Conservation (phyloP, 2,113 vertebrate species). For the Gasterosteus nipponicus region DNA sequence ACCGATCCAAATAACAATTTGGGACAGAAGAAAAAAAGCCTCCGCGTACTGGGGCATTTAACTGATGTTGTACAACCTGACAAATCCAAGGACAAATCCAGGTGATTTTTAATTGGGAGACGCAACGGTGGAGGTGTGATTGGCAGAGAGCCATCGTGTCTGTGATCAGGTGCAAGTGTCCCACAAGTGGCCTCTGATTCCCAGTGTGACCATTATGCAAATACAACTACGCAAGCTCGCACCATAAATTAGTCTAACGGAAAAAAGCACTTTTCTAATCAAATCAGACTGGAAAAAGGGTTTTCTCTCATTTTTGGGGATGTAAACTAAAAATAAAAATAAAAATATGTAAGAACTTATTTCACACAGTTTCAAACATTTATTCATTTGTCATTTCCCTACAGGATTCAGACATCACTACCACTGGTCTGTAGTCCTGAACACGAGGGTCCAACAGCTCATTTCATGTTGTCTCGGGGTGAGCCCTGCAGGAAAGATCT, state of each 20-base stretch:
- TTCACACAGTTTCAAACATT: background rate
- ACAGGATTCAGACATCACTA: background rate
- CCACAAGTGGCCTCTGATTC: conserved; percentile 85
- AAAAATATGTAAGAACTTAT: background rate
- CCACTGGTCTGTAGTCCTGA: background rate
- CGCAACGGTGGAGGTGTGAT: conserved; percentile 67
- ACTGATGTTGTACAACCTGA: conserved; percentile 45
- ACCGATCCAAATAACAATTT: conserved; percentile 76
- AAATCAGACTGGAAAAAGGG: conserved; percentile 35
- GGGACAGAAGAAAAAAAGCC: conserved; percentile 62
- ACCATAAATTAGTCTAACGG: conserved; percentile 73
- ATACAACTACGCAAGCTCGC: conserved; percentile 66
- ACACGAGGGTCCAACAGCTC: conserved; percentile 1
- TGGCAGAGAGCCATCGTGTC: conserved; percentile 77
- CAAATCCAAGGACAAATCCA: conserved; percentile 56
- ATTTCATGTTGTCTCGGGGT: conserved; percentile 26
- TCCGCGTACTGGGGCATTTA: conserved; percentile 35
- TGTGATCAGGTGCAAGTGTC: conserved; percentile 84
- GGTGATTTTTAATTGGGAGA: conserved; percentile 75
- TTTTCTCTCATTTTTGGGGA: conserved; percentile 1
- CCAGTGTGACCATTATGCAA: conserved; percentile 82
- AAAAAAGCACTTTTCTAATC: conserved; percentile 67
- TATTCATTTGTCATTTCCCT: background rate
- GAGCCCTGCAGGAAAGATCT: conserved; percentile 17
- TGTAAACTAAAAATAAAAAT: background rate